Evolutionary conservation across 2,113 vertebrate genomes (phyloP), one percentile per base, ranked within the genome.

Genomic region (Corydoras sp.): DNA sequence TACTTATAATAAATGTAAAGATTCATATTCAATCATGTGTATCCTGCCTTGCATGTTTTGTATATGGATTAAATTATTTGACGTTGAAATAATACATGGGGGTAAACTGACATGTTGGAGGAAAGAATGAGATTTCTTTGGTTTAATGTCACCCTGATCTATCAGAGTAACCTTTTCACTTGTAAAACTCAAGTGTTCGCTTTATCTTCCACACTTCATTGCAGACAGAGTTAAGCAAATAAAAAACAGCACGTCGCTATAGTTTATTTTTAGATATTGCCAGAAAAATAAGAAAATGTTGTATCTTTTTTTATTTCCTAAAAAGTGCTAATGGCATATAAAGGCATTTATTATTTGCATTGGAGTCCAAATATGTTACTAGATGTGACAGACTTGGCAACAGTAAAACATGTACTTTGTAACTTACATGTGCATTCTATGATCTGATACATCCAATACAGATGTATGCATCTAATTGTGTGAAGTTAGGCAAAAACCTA

Each of bases 101-200:
- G 30, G 49, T 12, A 48, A 29, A 49, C 15, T 29, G 65, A 69
- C 51, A 62, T 48, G 70, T 69, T 50, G 8, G 68, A 11, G 13
- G 59, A 7, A 7, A 59, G 65, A 35, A 43, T 79, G 64, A 62
- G 61, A 62, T 72, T 69, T 74, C 64, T 13, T 9, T 18, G 49
- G 9, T 64, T 63, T 31, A 64, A 62, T 72, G 50, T 67, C 65
- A 69, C 56, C 61, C 69, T 66, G 66, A 76, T 73, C 55, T 60
- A 73, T 76, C 72, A 71, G 29, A 5, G 14, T 79, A 69, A 76
- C 73, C 77, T 79, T 79, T 76, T 35, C 48, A 58, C 61, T 62
- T 73, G 43, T 59, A 65, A 73, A 76, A 69, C 66, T 73, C 65
- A 14, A 73, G 55, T 48, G 35, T 56, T 68, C 4, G 55, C 68